Evolutionary conservation across 2,113 vertebrate species (phyloP), one percentile per base, ranked within the genome.

Genomic region (Hypocryptadius cinnamomeus): DNA sequence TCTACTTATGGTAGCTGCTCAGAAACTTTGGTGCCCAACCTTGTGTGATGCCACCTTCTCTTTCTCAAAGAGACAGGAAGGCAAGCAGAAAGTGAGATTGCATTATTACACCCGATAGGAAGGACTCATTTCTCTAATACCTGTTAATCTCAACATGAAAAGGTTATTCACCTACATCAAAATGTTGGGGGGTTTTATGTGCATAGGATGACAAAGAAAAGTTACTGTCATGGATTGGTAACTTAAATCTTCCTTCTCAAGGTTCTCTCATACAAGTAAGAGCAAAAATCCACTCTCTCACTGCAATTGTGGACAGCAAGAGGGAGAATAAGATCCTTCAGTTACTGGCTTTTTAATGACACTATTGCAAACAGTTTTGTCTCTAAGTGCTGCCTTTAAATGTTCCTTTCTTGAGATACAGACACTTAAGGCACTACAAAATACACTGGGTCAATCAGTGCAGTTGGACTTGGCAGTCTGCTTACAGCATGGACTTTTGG

Each of bases 251-350:
- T 71, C 64, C 31, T 56, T 77, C 45, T n/a, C 31, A 61, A 44
- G 10, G 21, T 33, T 59, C 50, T 72, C n/a, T 79, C 11, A 40
- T 13, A 53, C 0, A 2, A 83, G 25, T 1, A 8, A 77, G 1
- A 70, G 16, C 14, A 85, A 76, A 89, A 85, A 19, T 5, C 35
- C 64, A 37, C 20, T 53, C 71, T 18, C 22, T 77, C 31, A 42
- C 23, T 59, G 30, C 0, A 16, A 59, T 19, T 53, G 23, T 4
- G 19, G 28, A 37, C 2, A 7, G 30, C 4, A 64, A 93, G 47
- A 30, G 8, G 42, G 9, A 61, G 22, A 90, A 48, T 5, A 15
- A 57, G 23, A 10, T 57, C 11, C 17, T 53, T 61, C 33, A 33
- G 4, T 9, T 84, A 64, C 20, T 45, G 51, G 13, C 24, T 63